Conservation (phyloP, 1,140 invertebrate species). For the Ips nitidus region DNA sequence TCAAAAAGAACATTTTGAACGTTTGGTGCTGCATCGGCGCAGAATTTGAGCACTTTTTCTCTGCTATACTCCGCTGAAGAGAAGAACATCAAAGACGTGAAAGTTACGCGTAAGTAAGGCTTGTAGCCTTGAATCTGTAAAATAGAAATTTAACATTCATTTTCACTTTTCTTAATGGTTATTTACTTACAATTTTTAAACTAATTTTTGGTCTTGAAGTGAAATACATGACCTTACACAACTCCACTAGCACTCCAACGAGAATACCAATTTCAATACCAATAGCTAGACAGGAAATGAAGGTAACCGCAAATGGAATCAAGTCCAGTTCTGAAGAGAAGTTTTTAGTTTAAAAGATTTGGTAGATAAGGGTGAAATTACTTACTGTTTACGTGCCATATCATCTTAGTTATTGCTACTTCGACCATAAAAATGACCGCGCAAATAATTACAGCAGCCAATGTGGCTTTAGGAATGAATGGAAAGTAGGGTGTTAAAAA, state of each 20-base stretch:
- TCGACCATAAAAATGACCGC: conserved; percentile 73
- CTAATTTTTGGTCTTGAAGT: conserved; percentile 72
- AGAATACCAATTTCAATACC: conserved; percentile 83
- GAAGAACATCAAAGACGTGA: conserved; percentile 63
- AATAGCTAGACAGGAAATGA: conserved; percentile 70
- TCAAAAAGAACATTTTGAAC: conserved; percentile 56
- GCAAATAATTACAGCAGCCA: conserved; percentile 68
- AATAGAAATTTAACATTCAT: too few species aligned
- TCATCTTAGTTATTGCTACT: conserved; percentile 57
- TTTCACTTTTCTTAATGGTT: too few species aligned
- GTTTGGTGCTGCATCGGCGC: conserved; percentile 40
- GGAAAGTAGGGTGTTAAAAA: conserved; percentile 71
- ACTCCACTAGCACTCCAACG: conserved; percentile 75
- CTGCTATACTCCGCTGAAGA: conserved; percentile 64
- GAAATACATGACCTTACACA: conserved; percentile 76
- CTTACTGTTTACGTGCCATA: conserved; percentile 69
- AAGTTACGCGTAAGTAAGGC: conserved; percentile 57
- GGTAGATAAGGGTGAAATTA: conserved; percentile 14
- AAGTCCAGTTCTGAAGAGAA: conserved; percentile 70
- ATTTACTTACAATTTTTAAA: conserved; percentile 51
- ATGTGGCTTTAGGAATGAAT: conserved; percentile 67
- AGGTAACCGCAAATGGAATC: conserved; percentile 71
- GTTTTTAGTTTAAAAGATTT: conserved; percentile 5
- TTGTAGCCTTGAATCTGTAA: conserved; percentile 51
- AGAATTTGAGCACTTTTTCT: conserved; percentile 57